Conservation (phyloP, 2,797 vertebrate species). For the Antrozous pallidus region DNA sequence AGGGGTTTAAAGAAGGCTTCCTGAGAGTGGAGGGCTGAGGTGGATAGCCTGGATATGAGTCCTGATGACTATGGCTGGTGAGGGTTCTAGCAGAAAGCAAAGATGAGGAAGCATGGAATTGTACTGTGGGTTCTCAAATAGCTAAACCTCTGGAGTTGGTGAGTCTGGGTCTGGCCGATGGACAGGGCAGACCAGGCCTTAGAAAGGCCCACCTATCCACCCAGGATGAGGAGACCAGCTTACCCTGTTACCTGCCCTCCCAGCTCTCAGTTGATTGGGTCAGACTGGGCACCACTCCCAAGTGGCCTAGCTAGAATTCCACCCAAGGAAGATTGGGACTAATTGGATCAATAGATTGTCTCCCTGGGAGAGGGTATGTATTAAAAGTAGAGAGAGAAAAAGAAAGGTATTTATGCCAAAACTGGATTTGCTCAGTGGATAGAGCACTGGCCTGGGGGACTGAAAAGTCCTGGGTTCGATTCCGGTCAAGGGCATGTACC, state of each 20-base stretch:
- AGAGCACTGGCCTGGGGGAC: no score
- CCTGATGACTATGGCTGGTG: background rate
- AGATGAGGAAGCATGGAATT: background rate
- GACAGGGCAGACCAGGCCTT: background rate
- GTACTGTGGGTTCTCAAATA: background rate
- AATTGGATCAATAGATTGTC: background rate
- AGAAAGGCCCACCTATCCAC: no score
- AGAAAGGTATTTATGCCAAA: background rate
- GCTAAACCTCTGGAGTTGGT: background rate
- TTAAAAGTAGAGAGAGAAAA: background rate
- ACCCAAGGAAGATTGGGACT: background rate
- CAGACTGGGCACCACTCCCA: background rate
- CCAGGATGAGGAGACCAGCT: background rate
- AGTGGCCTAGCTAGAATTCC: background rate
- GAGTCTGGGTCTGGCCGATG: background rate
- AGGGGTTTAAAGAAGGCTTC: background rate
- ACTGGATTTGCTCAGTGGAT: no score
- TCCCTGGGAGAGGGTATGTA: background rate
- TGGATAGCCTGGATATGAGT: background rate
- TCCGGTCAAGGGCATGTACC: no score
- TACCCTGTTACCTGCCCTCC: background rate
- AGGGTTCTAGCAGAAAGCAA: background rate
- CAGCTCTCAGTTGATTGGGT: background rate
- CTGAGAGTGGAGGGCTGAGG: background rate
- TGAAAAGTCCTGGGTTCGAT: no score